Evolutionary conservation across 64 coral and sea anemone genomes (phyloP), one percentile per base, ranked within the genome.

Genomic region (Montipora capricornis): DNA sequence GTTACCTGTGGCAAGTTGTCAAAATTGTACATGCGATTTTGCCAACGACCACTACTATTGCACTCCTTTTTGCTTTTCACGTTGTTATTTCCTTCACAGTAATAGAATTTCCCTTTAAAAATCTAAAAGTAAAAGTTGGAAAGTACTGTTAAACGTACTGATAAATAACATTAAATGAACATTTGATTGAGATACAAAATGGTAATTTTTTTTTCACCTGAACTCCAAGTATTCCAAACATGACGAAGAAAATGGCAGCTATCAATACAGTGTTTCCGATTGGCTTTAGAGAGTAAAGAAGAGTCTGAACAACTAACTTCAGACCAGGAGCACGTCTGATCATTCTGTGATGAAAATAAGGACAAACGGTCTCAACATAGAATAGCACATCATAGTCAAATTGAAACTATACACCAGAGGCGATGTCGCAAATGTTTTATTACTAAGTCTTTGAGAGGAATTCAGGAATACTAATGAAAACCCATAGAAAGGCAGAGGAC

Each of bases 181-280:
- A 57, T 57, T 57, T 57, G 6, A 57, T 37, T 51, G 8, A 49
- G 46, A 83, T 6, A 62, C 26, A 84, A 10, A 69, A 66, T 5
- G 4, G 4, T 71, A 5, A 71, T 71, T 20, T 71, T 9, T 15
- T 20, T 71, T 77, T 45, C 22, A 96, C 97, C 91, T 99, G 97
- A 15, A 99, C 95, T 80, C 97, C 97, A 17, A 99, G 89, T 53
- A 99, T 96, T 15, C 95, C 97, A 85, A 99, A 99, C 86, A 99
- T 96, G 20, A 92, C 79, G 17, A 96, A 99, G 75, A 99, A 99
- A 50, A 99, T 94, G 2, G 91, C 97, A 71, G 97, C 97, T 61
- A 99, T 99, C 52, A 99, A 95, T 6, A 99, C 97, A 2, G 97
- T 99, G 89, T 99, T 99, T 11, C 97, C 97, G 29, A 99, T 99